These are phyloP conservation scores for Orthonevra nobilis DNA, from an alignment of 2,888 invertebrate genomes.

Conservation along the genomic window DNA sequence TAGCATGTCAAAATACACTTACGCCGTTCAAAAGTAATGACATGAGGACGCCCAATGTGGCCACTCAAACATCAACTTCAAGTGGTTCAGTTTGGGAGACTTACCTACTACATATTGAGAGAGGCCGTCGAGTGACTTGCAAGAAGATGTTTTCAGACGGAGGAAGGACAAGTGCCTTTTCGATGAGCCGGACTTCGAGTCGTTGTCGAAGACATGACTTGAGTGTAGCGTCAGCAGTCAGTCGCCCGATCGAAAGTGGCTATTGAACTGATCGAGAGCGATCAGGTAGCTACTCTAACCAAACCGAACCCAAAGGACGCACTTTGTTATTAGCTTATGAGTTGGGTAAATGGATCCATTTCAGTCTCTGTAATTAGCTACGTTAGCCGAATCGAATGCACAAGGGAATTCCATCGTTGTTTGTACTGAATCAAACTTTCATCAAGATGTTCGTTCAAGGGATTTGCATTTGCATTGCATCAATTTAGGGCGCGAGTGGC, in stretches of 20 bases:
- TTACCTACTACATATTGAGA: slow-evolving; percentile 32
- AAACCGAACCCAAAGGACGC: slow-evolving; percentile 40
- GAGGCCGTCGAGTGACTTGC: slow-evolving; percentile 55
- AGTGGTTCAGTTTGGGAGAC: slow-evolving; percentile 50
- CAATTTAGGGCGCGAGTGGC: too few species aligned
- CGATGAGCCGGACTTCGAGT: too few species aligned
- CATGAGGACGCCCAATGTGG: slow-evolving; percentile 60
- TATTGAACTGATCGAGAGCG: slow-evolving; percentile 58
- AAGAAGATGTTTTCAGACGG: slow-evolving; percentile 29
- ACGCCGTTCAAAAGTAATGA: slow-evolving; percentile 60
- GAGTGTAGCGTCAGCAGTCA: slow-evolving; percentile 33
- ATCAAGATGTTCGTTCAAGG: slow-evolving; percentile 1
- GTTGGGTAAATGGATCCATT: slow-evolving; percentile 66
- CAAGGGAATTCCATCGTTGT: slow-evolving; percentile 31
- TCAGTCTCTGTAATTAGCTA: slow-evolving; percentile 63
- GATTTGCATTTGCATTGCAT: too few species aligned
- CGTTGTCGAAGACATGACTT: slow-evolving; percentile 16
- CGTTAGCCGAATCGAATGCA: slow-evolving; percentile 48
- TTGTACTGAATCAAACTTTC: slow-evolving; percentile 21
- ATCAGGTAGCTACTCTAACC: slow-evolving; percentile 50
- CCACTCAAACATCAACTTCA: slow-evolving; percentile 63
- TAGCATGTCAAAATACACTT: slow-evolving; percentile 77
- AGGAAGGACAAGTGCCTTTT: slow-evolving; percentile 53
- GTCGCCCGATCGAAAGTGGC: slow-evolving; percentile 50
- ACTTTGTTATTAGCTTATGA: slow-evolving; percentile 63